Base-by-base conservation (phyloP, 2,888 invertebrate species). In the Acanthosepion esculentum region DNA sequence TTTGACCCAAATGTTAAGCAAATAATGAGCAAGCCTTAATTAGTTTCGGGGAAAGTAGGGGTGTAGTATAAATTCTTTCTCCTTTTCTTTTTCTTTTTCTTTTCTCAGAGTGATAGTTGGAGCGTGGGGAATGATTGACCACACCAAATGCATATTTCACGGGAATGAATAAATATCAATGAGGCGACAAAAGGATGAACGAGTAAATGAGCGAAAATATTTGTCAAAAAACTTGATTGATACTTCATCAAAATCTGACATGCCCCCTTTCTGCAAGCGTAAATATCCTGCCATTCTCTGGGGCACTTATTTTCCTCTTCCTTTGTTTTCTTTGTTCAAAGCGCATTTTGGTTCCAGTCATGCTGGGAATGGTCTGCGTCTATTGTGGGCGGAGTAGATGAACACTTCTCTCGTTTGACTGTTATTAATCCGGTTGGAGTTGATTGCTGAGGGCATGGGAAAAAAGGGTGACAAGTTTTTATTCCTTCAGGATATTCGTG, bases 191-290 rank as follows among this genome's bases (percentile, higher is more conserved):
- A 78, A n/a, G 78, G 18, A 78, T 23, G n/a, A 12, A n/a, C 12
- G n/a, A 78, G 33, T 15, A 12, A 78, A 78, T n/a, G 78, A 29
- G n/a, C 7, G n/a, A 33, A 15, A 78, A 78, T 78, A 78, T 78
- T 78, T 78, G 78, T 78, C 78, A 78, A 78, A 78, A 78, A 78
- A 78, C n/a, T 78, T 78, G 78, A 78, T 78, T 78, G 78, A 78
- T 78, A 78, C 78, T 78, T 33, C 15, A 78, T 78, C n/a, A 78
- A 78, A 78, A 33, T 78, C 4, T 78, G 78, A 78, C 78, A n/a
- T 78, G 78, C n/a, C 15, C 12, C 41, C n/a, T 33, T 33, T 78
- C 33, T 8, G 10, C 15, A 0, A n/a, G 18, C 5, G 78, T 78
- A 78, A 5, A 78, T 78, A 10, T n/a, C 78, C n/a, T 78, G n/a